Percentiles rank a stretch among this genome's conserved stretches.
Evolutionary conservation across 2,888 invertebrate genomes (phyloP).

Genomic region (Leptopilina drosophilae): DNA sequence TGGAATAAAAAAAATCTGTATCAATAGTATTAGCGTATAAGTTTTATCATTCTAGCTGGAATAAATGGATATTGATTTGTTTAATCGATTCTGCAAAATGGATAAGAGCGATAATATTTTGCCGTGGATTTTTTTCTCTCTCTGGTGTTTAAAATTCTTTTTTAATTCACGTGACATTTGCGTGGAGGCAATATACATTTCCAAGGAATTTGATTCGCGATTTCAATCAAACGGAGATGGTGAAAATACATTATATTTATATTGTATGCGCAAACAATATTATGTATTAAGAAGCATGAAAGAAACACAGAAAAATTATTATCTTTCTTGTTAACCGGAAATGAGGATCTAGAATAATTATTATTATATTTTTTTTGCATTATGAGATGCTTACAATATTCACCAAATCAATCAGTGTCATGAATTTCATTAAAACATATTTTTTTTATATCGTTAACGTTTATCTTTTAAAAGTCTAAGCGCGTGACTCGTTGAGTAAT

Average conservation of each 20-base stretch:
- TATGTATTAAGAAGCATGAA: conserved; percentile 19
- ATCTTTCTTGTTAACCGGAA: conserved; percentile 13
- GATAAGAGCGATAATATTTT: conserved; percentile 45
- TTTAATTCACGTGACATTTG: conserved; percentile 39
- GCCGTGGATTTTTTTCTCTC: background rate
- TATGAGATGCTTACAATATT: background rate
- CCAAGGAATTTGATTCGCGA: conserved; percentile 20
- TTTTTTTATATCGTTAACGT: conserved; percentile 21
- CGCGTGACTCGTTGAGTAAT: conserved; percentile 2
- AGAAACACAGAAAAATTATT: conserved; percentile 1
- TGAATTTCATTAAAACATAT: conserved; percentile 34
- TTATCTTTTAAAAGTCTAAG: conserved; percentile 23
- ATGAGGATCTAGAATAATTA: conserved; percentile 18
- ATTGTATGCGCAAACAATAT: background rate
- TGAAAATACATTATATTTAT: conserved; percentile 45
- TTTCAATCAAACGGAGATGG: conserved; percentile 39
- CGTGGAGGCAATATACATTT: conserved; percentile 1
- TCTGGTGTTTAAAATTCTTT: conserved; percentile 35
- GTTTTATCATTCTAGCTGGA: conserved; percentile 37
- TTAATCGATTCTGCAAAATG: conserved; percentile 46
- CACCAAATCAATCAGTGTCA: conserved; percentile 28
- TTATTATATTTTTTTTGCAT: conserved; percentile 1
- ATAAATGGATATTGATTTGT: conserved; percentile 48
- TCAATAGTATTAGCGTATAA: conserved; percentile 40
- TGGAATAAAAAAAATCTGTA: conserved; percentile 21